Conservation (phyloP, 2,113 vertebrate genomes). For the Mus musculus region DNA sequence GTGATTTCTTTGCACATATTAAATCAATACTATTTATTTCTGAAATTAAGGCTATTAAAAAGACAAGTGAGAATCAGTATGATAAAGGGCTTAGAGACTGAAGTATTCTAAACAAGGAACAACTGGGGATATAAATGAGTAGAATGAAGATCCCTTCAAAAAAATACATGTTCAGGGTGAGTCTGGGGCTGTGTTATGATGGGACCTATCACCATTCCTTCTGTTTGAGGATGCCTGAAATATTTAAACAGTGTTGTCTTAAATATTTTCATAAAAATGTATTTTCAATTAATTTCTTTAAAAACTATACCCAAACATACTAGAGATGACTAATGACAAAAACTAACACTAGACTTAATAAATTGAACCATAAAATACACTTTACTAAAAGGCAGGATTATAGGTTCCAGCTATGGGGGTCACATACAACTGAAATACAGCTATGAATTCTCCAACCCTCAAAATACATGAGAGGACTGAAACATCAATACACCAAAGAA, state of each 20-base stretch:
- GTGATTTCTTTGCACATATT: not conserved
- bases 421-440: not conserved
- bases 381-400: not conserved
- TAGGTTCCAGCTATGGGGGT: not conserved
- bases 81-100: not conserved
- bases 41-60: not conserved
- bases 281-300: not conserved
- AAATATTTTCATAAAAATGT: not conserved
- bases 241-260: not conserved
- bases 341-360: not conserved
- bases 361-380: slow-evolving; percentile 35
- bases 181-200: not conserved
- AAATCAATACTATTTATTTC: not conserved
- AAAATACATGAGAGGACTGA: not conserved
- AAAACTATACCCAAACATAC: not conserved
- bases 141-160: rapidly evolving
- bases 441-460: not conserved
- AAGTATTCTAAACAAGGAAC: not conserved
- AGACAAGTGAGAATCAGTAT: not conserved
- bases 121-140: too few species aligned
- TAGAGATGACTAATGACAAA: not conserved
- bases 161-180: rapidly evolving
- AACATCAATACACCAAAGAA: not conserved
- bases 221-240: not conserved
- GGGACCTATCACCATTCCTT: not conserved